Evolutionary conservation across 2,113 vertebrate species (phyloP).

Genomic region (Alethe castanea): DNA sequence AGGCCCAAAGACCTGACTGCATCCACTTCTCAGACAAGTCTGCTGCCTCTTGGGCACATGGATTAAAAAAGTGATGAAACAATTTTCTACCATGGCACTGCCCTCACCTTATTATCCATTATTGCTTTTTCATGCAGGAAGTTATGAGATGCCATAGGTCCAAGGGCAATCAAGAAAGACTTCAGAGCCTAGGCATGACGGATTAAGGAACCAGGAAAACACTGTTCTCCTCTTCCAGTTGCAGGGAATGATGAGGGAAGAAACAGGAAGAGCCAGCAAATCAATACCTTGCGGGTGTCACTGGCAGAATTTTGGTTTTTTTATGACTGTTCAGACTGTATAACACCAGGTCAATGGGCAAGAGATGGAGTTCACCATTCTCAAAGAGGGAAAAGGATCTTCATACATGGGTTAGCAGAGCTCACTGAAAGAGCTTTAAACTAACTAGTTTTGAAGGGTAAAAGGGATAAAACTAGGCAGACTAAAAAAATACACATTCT

Average conservation of each 20-base stretch:
- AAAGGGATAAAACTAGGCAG: background rate
- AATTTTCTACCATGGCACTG: background rate
- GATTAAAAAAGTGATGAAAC: background rate
- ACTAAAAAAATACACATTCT: background rate
- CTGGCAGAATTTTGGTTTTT: background rate
- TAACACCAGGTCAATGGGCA: background rate
- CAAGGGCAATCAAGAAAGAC: background rate
- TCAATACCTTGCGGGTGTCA: background rate
- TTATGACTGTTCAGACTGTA: background rate
- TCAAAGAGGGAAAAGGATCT: background rate
- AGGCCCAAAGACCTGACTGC: background rate
- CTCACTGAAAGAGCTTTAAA: background rate
- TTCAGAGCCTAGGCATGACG: background rate
- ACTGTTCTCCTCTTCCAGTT: background rate
- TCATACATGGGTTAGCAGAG: background rate
- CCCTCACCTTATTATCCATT: background rate
- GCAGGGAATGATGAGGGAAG: background rate
- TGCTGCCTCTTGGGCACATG: background rate
- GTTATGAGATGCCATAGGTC: background rate
- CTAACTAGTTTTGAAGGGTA: background rate
- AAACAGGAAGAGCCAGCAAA: background rate
- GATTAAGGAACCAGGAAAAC: background rate
- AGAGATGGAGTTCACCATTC: rapidly evolving
- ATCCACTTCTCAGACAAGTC: background rate
- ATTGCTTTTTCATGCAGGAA: background rate